Percentiles rank a stretch among this genome's conserved stretches.
These are phyloP conservation scores for Zaprionus lachaisei DNA, from an alignment of 1,140 invertebrate species.

Conservation along the genomic window DNA sequence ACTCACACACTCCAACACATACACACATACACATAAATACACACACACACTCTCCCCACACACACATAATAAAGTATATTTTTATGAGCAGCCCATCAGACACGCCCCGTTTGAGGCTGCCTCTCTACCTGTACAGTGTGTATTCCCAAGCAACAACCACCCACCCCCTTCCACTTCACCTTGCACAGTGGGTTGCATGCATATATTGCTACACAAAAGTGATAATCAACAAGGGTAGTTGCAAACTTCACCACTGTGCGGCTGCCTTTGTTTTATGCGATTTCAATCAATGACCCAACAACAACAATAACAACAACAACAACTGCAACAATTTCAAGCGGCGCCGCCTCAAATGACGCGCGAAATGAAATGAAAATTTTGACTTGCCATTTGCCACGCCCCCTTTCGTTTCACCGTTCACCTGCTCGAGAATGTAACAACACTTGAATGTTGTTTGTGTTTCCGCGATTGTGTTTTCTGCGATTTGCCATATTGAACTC, in stretches of 20 bases:
- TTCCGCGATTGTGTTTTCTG: constrained; percentile 54
- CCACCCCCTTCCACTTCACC: not conserved
- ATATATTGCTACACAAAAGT: not conserved
- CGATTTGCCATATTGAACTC: constrained; percentile 69
- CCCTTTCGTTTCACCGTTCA: not conserved
- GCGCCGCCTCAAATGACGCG: constrained; percentile 80
- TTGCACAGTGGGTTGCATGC: not conserved
- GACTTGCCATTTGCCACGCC: not conserved
- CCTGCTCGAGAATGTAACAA: constrained; percentile 65
- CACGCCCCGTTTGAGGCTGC: not conserved
- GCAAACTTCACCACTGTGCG: not conserved
- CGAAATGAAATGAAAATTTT: constrained; percentile 79
- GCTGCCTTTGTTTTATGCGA: constrained; percentile 70
- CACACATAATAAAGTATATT: constrained; percentile 41
- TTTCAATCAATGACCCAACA: constrained; percentile 66
- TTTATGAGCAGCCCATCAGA: constrained; percentile 26
- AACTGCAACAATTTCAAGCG: constrained; percentile 70
- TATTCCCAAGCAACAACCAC: not conserved
- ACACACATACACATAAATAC: not conserved
- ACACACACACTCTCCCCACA: not conserved
- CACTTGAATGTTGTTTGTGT: constrained; percentile 79
- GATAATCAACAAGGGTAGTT: not conserved
- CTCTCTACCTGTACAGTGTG: not conserved
- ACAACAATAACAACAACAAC: constrained; percentile 40
- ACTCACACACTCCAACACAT: not conserved